Evolutionary conservation across 2,113 vertebrate genomes (phyloP), one percentile per base, ranked within the genome.

Genomic region (Gulo gulo): DNA sequence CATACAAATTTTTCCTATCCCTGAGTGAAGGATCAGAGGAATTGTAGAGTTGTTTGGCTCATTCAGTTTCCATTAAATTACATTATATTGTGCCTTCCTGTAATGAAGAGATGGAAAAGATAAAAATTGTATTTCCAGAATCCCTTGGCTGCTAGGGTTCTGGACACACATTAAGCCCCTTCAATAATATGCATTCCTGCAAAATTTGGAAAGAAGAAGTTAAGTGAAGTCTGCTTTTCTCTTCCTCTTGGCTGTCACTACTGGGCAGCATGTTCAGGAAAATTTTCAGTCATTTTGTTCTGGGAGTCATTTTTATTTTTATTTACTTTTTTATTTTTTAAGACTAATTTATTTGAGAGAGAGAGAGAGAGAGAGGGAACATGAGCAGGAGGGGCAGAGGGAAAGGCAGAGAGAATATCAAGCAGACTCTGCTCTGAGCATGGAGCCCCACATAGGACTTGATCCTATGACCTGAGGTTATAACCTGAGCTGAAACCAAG

Each of bases 11-110:
- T 83, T 26, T 79, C 36, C 36, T 91, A 8, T 88, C 7, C 67
- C 34, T 74, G 57, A 39, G 65, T 81, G 39, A 94, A 31, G 36
- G 81, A 50, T 83, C 18, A 88, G 52, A 76, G 50, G 57, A 59
- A 87, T 83, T 94, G 74, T 83, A 76, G 63, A 97, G 29, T 69
- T 88, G 45, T 84, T 95, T 52, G 45, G 24, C 26, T 86, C 21
- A n/a, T 85, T 96, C 65, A 92, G 1, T 42, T 85, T 91, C n/a
- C 13, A n/a, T 80, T 79, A 55, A 86, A 71, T 76, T 95, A 61
- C 42, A 55, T 50, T 83, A 23, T 76, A 0, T 82, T 93, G 2
- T 78, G 6, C 47, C 3, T 65, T 90, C 11, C 90, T 86, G 52
- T 67, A 80, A 31, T 67, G 34, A 91, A 85, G 61, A 71, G 63